These are phyloP conservation scores for Leontocebus nigricollis DNA, from an alignment of 2,797 vertebrate genomes.

Conservation along the genomic window DNA sequence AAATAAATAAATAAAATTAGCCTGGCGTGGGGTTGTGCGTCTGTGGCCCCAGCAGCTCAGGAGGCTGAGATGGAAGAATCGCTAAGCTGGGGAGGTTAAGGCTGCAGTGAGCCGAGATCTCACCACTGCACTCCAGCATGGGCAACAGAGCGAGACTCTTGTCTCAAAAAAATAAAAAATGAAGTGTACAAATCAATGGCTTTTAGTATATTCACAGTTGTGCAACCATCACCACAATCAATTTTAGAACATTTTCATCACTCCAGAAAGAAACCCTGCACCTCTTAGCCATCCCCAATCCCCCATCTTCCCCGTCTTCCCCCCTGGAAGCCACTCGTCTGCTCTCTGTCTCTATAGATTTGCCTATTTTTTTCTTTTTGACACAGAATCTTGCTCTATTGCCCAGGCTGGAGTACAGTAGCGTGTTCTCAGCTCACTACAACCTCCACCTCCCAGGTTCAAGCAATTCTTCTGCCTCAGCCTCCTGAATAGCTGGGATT, in stretches of 20 bases:
- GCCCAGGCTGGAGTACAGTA: not conserved
- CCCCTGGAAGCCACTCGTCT: not conserved
- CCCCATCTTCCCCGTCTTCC: accelerated
- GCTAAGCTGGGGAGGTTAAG: too few relatives aligned
- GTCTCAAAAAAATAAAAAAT: too few relatives aligned
- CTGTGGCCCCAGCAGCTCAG: too few relatives aligned
- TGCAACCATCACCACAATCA: not conserved
- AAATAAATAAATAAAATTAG: too few relatives aligned
- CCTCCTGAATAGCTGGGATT: not conserved
- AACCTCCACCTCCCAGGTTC: not conserved
- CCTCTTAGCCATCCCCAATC: not conserved
- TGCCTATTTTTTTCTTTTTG: not conserved
- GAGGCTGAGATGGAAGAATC: too few relatives aligned
- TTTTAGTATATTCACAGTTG: not conserved
- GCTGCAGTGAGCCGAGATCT: too few relatives aligned
- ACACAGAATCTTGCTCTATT: not conserved
- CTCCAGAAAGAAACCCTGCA: not conserved
- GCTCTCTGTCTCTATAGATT: not conserved
- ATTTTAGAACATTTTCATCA: not conserved
- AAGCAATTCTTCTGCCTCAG: not conserved
- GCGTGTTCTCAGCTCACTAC: not conserved
- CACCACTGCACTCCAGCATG: too few relatives aligned
- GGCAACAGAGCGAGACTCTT: too few relatives aligned
- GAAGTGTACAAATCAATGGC: not conserved
- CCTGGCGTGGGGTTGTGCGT: too few relatives aligned